Evolutionary conservation across 2,797 vertebrate genomes (phyloP), one percentile per base, ranked within the genome.

Genomic region (Cossypha heuglini): DNA sequence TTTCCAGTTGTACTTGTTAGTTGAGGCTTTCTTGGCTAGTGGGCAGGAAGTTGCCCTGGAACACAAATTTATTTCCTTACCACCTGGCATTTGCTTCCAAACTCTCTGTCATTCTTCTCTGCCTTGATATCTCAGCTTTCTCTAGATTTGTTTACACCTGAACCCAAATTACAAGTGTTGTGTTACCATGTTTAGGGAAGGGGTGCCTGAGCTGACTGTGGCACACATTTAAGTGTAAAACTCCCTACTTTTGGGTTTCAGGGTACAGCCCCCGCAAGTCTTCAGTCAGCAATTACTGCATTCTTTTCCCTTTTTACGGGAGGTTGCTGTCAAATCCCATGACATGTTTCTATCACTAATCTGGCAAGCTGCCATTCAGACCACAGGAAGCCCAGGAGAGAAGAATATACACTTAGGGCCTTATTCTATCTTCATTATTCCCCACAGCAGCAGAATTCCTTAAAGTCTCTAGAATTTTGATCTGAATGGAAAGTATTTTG

Each of bases 401-500:
- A 82, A 93, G 74, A 95, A 88, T 91, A 86, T 88, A 63, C 59
- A 69, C 85, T 94, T 90, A 78, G 52, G 55, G 66, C 82, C 93
- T 94, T 97, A 88, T 88, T 96, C 55, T 55, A 26, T 93, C 79
- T 90, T 93, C 82, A 88, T 97, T 96, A 93, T 94, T 94, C 73
- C 69, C 52, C 81, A 72, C 59, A 68, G 19, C 62, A 59, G 66
- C 82, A 96, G 89, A 93, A 94, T 96, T 95, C 89, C 85, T 94
- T 71, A 43, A 88, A 88, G 79, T 69, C 76, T 91, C 92, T 88
- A 76, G 19, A 91, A 93, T 78, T 93, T 93, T 81, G 57, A 42
- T 79, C 55, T 97, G 95, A 96, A 96, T 96, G 80, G 83, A 52
- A 93, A 82, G 87, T 79, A 91, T 95, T 96, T 95, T 93, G 79